phyloP scores from a whole-genome alignment of 2,113 vertebrate genomes.

The Cyphomyrus discorhynchus region DNA sequence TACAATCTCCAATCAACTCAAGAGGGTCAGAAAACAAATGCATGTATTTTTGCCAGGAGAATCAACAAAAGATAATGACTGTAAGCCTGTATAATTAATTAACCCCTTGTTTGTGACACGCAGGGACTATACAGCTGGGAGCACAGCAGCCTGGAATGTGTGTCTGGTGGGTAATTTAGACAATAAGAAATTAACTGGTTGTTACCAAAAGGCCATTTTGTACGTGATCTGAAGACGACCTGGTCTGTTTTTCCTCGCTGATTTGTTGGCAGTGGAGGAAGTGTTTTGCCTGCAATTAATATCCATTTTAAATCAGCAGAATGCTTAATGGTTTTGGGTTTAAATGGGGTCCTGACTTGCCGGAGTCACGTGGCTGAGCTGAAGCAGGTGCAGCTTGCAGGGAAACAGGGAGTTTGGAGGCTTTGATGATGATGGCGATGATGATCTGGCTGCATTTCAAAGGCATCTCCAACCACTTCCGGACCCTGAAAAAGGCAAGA shows the following conservation, averaged over 20 bases:
- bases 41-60: not conserved
- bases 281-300: not conserved
- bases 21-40: not conserved
- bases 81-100: conserved; percentile 3
- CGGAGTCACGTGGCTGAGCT: not conserved
- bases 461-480: not conserved
- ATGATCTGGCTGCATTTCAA: not conserved
- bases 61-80: conserved; percentile 2
- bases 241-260: not conserved
- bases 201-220: not conserved
- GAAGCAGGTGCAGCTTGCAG: not conserved
- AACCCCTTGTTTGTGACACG: not conserved
- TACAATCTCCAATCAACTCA: not conserved
- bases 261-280: not conserved
- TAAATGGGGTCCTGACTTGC: not conserved
- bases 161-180: not conserved
- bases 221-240: not conserved
- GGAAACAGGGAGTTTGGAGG: not conserved
- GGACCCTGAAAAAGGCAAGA: not conserved
- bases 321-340: not conserved
- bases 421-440: not conserved
- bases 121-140: not conserved
- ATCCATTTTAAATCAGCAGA: not conserved
- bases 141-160: not conserved
- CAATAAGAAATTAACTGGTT: not conserved